Evolutionary conservation across 2,797 vertebrate genomes (phyloP).

Genomic region (Simalia tracyae): DNA sequence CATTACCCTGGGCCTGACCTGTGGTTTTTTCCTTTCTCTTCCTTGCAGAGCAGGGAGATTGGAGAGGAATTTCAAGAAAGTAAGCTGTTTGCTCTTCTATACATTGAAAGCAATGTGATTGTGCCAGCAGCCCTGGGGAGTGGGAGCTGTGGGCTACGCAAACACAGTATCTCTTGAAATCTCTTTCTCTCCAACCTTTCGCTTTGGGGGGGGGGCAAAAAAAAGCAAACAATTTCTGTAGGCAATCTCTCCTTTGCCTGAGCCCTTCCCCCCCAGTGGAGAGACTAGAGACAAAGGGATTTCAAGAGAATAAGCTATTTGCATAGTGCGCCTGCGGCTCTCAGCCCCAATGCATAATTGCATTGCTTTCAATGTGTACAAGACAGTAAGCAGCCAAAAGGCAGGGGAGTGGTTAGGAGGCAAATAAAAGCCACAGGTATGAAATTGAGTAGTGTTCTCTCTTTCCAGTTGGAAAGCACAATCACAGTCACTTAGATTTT

Average conservation of each 20-base stretch:
- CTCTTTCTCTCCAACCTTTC: not conserved
- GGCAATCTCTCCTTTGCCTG: too few relatives aligned
- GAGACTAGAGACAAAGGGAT: too few relatives aligned
- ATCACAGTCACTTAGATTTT: too few relatives aligned
- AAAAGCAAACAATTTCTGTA: not conserved
- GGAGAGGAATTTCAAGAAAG: not conserved
- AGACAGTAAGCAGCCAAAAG: not conserved
- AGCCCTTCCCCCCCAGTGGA: too few relatives aligned
- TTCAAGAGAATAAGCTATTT: too few relatives aligned
- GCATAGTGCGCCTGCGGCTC: too few relatives aligned
- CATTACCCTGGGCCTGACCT: not conserved
- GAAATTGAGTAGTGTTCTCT: not conserved
- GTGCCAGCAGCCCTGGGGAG: not conserved
- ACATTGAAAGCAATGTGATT: not conserved
- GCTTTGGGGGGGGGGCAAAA: not conserved
- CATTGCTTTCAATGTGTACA: not conserved
- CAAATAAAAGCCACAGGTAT: not conserved
- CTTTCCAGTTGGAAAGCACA: not conserved
- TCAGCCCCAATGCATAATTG: not conserved
- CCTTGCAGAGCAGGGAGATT: not conserved
- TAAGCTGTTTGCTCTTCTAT: not conserved
- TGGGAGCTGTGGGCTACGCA: too few relatives aligned
- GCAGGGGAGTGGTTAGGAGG: not conserved
- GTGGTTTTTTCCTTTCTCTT: not conserved
- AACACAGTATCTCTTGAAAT: not conserved